Conservation (phyloP, 2,888 invertebrate species). For the Mythimna ferrago region DNA sequence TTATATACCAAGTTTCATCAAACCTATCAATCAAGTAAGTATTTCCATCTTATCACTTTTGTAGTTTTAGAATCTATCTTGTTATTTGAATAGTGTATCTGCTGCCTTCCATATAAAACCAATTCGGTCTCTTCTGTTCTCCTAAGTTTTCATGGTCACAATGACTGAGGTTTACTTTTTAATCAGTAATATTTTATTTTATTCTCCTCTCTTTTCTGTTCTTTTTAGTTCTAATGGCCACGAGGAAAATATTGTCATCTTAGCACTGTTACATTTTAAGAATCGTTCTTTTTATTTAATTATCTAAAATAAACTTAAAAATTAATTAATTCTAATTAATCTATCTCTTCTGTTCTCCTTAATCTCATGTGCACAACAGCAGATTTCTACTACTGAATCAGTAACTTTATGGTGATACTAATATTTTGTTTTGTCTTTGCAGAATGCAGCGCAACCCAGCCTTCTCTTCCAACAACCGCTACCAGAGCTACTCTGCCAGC, state of each 20-base stretch:
- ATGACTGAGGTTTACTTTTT: too few species aligned
- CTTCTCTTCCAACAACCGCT: constrained; percentile 45
- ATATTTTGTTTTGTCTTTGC: background rate
- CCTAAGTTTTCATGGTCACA: background rate
- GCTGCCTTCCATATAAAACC: background rate
- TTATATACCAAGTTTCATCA: background rate
- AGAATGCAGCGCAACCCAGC: constrained; percentile 61
- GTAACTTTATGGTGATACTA: background rate
- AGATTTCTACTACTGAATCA: too few species aligned
- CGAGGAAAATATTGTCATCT: too few species aligned
- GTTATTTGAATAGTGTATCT: background rate
- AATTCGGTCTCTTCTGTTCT: background rate
- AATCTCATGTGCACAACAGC: too few species aligned
- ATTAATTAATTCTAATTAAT: too few species aligned
- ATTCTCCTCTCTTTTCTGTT: too few species aligned
- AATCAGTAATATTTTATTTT: background rate
- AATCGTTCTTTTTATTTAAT: too few species aligned
- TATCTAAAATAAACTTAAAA: too few species aligned
- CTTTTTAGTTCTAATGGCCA: too few species aligned
- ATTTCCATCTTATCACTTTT: background rate
- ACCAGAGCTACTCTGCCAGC: constrained; percentile 51
- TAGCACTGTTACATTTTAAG: too few species aligned
- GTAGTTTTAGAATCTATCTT: background rate
- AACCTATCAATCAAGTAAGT: constrained; percentile 49
- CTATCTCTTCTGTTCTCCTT: too few species aligned